Conservation (phyloP, 2,797 vertebrate species). For the Odontamblyopus lacepedii region DNA sequence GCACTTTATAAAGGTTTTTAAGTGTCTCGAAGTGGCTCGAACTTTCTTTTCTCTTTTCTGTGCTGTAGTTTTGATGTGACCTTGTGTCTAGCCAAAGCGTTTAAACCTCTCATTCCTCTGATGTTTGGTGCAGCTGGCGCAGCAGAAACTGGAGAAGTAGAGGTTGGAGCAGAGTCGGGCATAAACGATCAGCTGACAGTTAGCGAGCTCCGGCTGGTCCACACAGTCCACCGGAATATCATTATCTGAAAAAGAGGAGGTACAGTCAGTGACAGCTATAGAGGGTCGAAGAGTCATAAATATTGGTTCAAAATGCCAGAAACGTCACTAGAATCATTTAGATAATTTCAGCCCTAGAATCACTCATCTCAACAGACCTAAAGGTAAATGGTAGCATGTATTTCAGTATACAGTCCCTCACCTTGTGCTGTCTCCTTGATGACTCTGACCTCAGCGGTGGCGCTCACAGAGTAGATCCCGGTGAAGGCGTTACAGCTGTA, state of each 20-base stretch:
- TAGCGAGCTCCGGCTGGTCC: constrained; percentile 92
- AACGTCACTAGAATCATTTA: no score
- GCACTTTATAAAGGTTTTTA: constrained; percentile 9
- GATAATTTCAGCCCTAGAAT: no score
- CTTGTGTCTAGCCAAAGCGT: constrained; percentile 35
- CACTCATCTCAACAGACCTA: no score
- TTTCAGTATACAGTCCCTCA: constrained; percentile 43
- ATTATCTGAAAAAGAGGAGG: constrained; percentile 10
- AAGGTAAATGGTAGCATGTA: no score
- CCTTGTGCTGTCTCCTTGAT: constrained; percentile 70
- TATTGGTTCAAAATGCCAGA: background rate
- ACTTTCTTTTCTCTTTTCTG: background rate
- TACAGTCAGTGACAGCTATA: background rate
- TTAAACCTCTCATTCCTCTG: constrained; percentile 35
- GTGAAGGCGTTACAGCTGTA: constrained; percentile 95
- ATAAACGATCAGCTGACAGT: constrained; percentile 91
- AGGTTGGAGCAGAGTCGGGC: constrained; percentile 88
- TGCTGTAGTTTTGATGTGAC: background rate
- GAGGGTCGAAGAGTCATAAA: background rate
- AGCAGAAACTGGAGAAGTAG: constrained; percentile 96
- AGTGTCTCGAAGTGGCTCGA: background rate
- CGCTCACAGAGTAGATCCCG: constrained; percentile 88
- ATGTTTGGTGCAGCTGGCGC: constrained; percentile 86
- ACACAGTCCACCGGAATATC: constrained; percentile 74
- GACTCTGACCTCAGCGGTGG: constrained; percentile 87